A percentile compares a stretch with the other conserved stretches of the same genome.
These are phyloP conservation scores for Chamaea fasciata DNA, from an alignment of 2,113 vertebrate species.

Conservation along the genomic window DNA sequence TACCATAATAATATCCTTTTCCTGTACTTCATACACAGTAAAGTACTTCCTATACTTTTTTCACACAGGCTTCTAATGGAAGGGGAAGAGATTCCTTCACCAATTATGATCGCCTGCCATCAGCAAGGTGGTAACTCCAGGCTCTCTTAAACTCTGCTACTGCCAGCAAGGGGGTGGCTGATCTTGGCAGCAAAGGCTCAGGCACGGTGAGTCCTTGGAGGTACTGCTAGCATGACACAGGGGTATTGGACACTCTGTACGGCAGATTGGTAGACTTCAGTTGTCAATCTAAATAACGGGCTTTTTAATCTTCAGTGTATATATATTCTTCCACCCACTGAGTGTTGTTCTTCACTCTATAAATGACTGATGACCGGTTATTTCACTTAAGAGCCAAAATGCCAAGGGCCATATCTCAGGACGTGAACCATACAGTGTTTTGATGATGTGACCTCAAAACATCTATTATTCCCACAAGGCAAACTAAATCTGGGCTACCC, in stretches of 20 bases:
- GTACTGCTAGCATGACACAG: rapidly evolving
- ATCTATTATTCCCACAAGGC: rapidly evolving
- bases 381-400: not conserved
- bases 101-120: rapidly evolving
- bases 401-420: not conserved
- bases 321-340: not conserved
- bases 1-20: not conserved
- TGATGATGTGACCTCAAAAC: not conserved
- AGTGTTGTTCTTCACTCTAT: not conserved
- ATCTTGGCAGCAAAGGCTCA: not conserved
- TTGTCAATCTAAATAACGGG: not conserved
- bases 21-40: not conserved
- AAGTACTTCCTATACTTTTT: not conserved
- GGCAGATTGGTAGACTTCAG: not conserved
- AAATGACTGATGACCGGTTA: rapidly evolving
- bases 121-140: not conserved
- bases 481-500: not conserved
- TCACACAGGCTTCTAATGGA: not conserved
- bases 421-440: not conserved
- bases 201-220: rapidly evolving
- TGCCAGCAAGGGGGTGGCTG: not conserved
- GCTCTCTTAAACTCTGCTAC: not conserved
- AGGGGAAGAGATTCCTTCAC: not conserved
- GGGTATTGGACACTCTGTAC: not conserved
- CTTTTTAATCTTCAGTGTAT: not conserved